These are phyloP conservation scores for Lottia gigantea DNA, from an alignment of 2,888 invertebrate genomes.

Conservation along the genomic window DNA sequence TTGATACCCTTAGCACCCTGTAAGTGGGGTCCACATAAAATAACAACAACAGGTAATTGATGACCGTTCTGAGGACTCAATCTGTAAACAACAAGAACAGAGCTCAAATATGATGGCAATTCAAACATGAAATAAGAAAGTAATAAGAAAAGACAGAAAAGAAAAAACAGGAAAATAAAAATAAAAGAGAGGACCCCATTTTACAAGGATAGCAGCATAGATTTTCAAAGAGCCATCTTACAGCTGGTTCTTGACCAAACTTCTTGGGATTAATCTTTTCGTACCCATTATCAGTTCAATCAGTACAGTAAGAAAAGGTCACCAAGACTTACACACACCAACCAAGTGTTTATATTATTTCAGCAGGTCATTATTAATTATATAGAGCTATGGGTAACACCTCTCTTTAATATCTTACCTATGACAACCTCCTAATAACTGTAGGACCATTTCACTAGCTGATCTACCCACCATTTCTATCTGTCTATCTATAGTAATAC, in stretches of 20 bases:
- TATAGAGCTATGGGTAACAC: too few relatives aligned
- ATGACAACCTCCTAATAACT: constrained; percentile 85
- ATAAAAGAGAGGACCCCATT: neutral
- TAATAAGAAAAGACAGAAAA: neutral
- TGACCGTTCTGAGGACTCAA: constrained; percentile 88
- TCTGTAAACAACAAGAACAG: constrained; percentile 60
- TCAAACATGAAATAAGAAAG: neutral
- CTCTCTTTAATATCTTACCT: constrained; percentile 58
- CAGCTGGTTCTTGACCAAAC: too few relatives aligned
- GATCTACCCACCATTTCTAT: constrained; percentile 85
- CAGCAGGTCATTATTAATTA: too few relatives aligned
- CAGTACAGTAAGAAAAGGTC: too few relatives aligned
- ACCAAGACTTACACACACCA: too few relatives aligned
- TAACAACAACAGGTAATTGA: constrained; percentile 85
- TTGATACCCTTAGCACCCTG: constrained; percentile 78
- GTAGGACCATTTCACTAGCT: constrained; percentile 84
- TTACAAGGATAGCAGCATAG: neutral
- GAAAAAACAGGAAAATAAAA: neutral
- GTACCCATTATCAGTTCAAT: too few relatives aligned
- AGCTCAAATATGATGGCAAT: neutral
- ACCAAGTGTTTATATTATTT: too few relatives aligned
- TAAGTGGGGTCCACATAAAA: constrained; percentile 79
- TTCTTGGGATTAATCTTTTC: too few relatives aligned
- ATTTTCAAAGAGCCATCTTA: too few relatives aligned
- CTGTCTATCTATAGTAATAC: constrained; percentile 77